Conservation (phyloP, 2,888 invertebrate genomes). For the Athalia rosae region DNA sequence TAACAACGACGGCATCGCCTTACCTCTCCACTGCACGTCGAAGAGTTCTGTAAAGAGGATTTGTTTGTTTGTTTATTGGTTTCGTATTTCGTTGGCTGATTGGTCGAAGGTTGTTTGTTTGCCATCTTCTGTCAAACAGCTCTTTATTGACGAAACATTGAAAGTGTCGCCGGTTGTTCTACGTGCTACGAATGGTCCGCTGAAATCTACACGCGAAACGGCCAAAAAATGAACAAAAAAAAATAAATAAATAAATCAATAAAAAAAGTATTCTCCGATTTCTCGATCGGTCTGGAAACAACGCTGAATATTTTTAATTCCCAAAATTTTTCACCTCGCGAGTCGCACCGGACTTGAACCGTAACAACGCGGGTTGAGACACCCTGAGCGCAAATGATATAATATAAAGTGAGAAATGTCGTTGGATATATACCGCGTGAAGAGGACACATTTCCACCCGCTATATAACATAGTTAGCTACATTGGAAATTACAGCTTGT, state of each 20-base stretch:
- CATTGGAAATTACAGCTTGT: slow-evolving; percentile 60
- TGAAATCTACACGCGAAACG: neutral
- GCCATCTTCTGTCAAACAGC: neutral
- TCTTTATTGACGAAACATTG: slow-evolving; percentile 10
- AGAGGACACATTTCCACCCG: slow-evolving; percentile 28
- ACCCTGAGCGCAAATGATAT: slow-evolving; percentile 1
- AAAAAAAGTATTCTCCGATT: too few species aligned
- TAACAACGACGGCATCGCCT: neutral
- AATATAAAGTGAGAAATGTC: neutral
- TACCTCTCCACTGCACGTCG: neutral
- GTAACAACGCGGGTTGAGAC: neutral
- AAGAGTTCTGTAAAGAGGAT: slow-evolving; percentile 20
- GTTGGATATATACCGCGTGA: neutral
- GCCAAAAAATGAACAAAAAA: neutral
- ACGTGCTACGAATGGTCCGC: neutral
- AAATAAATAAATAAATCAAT: too few species aligned
- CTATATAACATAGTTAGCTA: slow-evolving; percentile 45
- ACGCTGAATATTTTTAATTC: too few species aligned
- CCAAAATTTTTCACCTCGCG: too few species aligned
- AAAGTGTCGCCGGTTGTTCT: slow-evolving; percentile 9
- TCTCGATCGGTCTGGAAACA: too few species aligned
- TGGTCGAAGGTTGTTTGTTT: neutral
- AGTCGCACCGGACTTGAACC: neutral
- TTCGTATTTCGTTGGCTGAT: neutral
- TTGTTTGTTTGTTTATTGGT: slow-evolving; percentile 10